phyloP scores from a whole-genome alignment of 2,797 vertebrate genomes.

The Macropodus opercularis region DNA sequence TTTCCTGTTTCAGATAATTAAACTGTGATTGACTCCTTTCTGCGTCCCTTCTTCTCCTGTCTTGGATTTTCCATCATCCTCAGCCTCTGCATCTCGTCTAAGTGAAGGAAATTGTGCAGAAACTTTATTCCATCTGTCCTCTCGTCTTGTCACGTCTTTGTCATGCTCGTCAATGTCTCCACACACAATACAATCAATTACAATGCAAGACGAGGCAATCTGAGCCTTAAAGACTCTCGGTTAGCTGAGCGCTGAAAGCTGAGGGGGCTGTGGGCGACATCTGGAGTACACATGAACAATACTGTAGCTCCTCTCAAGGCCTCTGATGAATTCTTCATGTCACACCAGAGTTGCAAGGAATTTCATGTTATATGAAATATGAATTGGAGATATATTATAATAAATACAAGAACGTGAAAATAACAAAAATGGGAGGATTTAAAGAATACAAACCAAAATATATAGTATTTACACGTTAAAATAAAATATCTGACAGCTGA shows the following conservation, averaged over 20 bases:
- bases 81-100: slow-evolving; percentile 46
- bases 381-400: neutral
- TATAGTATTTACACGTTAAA: too few species aligned
- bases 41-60: neutral
- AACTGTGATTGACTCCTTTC: neutral
- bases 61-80: slow-evolving; percentile 20
- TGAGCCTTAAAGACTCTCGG: slow-evolving; percentile 29
- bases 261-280: slow-evolving; percentile 25
- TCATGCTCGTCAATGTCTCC: slow-evolving; percentile 52
- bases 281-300: slow-evolving; percentile 26
- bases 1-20: slow-evolving; percentile 9
- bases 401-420: neutral
- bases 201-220: slow-evolving; percentile 34
- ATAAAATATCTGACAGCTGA: too few species aligned
- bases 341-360: neutral
- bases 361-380: neutral
- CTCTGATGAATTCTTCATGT: slow-evolving; percentile 7
- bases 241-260: slow-evolving; percentile 39
- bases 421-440: too few species aligned
- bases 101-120: slow-evolving; percentile 78
- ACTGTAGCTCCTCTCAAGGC: slow-evolving; percentile 31
- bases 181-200: slow-evolving; percentile 49
- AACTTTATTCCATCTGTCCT: slow-evolving; percentile 66
- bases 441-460: too few species aligned
- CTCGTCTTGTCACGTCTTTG: slow-evolving; percentile 48